These are phyloP conservation scores for Drosophila neonasuta DNA, from an alignment of 2,888 invertebrate genomes.

Conservation along the genomic window DNA sequence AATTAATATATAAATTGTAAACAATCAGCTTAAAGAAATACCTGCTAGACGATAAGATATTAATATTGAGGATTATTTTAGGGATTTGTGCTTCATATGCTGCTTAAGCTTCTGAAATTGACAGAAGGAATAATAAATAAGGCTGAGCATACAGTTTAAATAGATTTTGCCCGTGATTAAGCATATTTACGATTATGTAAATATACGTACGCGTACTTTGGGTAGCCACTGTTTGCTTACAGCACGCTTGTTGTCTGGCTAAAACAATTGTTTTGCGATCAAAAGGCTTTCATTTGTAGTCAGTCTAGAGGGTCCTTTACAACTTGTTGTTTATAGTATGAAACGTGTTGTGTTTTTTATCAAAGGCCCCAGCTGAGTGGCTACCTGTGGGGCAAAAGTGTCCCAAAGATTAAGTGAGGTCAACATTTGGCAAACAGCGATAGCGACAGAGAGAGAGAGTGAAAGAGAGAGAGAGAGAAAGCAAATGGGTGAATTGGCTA, in stretches of 20 bases:
- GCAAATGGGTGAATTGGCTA: slow-evolving; percentile 23
- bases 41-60: too few species aligned
- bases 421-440: slow-evolving; percentile 61
- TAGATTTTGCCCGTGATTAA: background rate
- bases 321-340: slow-evolving; percentile 8
- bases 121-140: background rate
- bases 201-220: slow-evolving; percentile 1
- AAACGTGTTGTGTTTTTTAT: slow-evolving; percentile 8
- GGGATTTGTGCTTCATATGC: background rate
- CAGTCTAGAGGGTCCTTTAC: background rate
- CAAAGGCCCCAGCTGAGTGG: slow-evolving; percentile 12
- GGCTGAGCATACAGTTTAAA: background rate
- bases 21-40: too few species aligned
- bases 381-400: slow-evolving; percentile 28
- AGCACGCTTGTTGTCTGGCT: background rate
- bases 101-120: background rate
- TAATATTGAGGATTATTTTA: background rate
- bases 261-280: slow-evolving; percentile 16
- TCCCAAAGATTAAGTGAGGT: slow-evolving; percentile 57
- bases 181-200: background rate
- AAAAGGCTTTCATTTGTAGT: slow-evolving; percentile 7
- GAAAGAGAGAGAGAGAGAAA: background rate
- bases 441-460: background rate
- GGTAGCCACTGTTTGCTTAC: slow-evolving; percentile 2
- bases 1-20: too few species aligned